Evolutionary conservation across 1,140 invertebrate genomes (phyloP).

Genomic region (Mylabris phalerata): DNA sequence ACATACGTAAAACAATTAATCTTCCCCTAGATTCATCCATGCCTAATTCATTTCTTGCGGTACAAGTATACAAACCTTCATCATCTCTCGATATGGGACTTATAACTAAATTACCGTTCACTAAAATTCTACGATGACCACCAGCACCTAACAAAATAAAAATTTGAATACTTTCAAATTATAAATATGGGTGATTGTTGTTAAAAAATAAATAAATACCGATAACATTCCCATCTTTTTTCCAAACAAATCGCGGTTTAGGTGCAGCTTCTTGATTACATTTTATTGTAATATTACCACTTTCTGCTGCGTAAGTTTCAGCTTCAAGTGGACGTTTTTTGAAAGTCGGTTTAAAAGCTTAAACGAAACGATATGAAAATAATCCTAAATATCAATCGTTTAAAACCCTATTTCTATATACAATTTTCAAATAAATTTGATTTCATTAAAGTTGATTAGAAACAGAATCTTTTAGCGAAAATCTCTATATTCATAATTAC

Average conservation of each 20-base stretch:
- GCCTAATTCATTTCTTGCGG: slow-evolving; percentile 78
- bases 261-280: slow-evolving; percentile 95
- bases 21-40: slow-evolving; percentile 70
- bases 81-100: slow-evolving; percentile 79
- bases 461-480: slow-evolving; percentile 16
- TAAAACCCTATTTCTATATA: too few relatives aligned
- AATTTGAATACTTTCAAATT: not conserved
- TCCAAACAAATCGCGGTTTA: slow-evolving; percentile 81
- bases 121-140: slow-evolving; percentile 69
- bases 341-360: slow-evolving; percentile 82
- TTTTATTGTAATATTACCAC: slow-evolving; percentile 83
- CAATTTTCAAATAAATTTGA: too few relatives aligned
- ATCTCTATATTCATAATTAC: slow-evolving; percentile 9
- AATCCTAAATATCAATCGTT: too few relatives aligned
- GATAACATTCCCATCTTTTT: slow-evolving; percentile 79
- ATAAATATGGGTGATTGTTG: too few relatives aligned
- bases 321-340: slow-evolving; percentile 80
- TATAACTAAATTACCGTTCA: slow-evolving; percentile 81
- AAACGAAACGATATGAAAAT: too few relatives aligned
- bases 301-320: slow-evolving; percentile 84
- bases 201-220: slow-evolving; percentile 39
- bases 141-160: slow-evolving; percentile 46
- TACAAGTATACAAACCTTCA: slow-evolving; percentile 83
- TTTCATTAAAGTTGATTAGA: too few relatives aligned
- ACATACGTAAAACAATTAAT: slow-evolving; percentile 78